phyloP scores from a whole-genome alignment of 2,113 vertebrate species.

The Martes martes region DNA sequence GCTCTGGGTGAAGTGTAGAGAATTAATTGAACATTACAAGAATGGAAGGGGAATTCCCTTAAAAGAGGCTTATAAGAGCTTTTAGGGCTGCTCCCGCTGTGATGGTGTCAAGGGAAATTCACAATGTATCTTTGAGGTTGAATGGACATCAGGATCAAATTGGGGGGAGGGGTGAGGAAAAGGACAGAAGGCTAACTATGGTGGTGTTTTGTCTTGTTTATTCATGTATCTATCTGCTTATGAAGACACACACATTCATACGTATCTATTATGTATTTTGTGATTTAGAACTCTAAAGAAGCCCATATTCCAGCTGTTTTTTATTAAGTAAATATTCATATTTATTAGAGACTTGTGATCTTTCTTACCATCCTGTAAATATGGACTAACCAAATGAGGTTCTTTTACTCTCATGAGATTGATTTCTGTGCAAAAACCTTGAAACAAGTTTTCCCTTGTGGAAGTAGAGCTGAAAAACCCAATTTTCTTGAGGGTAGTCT shows the following conservation, averaged over 20 bases:
- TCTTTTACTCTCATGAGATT: neutral
- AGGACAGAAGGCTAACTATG: neutral
- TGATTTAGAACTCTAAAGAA: neutral
- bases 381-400: neutral
- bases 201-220: neutral
- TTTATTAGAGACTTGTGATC: neutral
- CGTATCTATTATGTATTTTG: neutral
- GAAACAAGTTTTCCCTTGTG: neutral
- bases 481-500: neutral
- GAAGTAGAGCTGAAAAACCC: neutral
- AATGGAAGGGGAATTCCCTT: neutral
- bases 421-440: neutral
- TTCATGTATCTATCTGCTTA: neutral
- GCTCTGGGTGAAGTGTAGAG: neutral
- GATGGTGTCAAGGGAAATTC: neutral
- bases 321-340: neutral
- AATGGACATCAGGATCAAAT: neutral
- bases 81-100: neutral
- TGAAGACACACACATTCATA: neutral
- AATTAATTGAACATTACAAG: neutral
- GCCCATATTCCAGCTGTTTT: neutral
- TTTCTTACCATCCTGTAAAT: neutral
- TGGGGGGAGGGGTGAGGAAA: neutral
- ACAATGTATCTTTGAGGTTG: neutral
- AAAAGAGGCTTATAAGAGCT: rapidly evolving